phyloP scores from a whole-genome alignment of 2,888 invertebrate species.

The Xestoiulus laeticollis region DNA sequence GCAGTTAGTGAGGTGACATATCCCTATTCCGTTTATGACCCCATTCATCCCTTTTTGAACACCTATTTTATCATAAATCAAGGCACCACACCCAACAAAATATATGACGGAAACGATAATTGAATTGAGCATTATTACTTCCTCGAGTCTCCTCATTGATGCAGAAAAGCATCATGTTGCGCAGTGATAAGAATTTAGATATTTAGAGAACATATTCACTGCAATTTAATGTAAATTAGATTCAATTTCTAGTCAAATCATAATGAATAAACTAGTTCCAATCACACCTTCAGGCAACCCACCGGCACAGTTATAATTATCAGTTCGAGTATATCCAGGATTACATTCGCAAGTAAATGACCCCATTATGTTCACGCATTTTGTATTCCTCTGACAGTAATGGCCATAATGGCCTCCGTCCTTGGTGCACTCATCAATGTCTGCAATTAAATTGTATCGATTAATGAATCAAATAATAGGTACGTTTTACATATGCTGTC shows the following conservation, averaged over 20 bases:
- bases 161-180: neutral
- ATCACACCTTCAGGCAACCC: no score
- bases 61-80: constrained; percentile 42
- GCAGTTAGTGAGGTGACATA: constrained; percentile 6
- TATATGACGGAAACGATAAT: constrained; percentile 45
- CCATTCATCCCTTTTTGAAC: neutral
- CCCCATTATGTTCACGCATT: constrained; percentile 83
- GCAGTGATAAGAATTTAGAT: no score
- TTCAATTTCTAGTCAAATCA: no score
- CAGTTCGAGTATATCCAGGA: constrained; percentile 78
- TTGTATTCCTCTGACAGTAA: constrained; percentile 85
- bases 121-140: neutral
- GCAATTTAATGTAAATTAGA: no score
- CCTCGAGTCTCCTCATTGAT: neutral
- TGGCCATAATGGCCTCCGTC: constrained; percentile 81
- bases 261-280: no score
- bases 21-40: constrained; percentile 20
- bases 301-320: constrained; percentile 62
- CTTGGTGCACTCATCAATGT: constrained; percentile 85
- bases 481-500: no score
- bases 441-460: constrained; percentile 66
- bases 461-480: constrained; percentile 58
- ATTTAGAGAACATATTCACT: no score
- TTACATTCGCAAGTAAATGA: constrained; percentile 86
- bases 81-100: constrained; percentile 38